Evolutionary conservation across 2,888 invertebrate genomes (phyloP), one percentile per base, ranked within the genome.

Genomic region (Tetragonisca angustula): DNA sequence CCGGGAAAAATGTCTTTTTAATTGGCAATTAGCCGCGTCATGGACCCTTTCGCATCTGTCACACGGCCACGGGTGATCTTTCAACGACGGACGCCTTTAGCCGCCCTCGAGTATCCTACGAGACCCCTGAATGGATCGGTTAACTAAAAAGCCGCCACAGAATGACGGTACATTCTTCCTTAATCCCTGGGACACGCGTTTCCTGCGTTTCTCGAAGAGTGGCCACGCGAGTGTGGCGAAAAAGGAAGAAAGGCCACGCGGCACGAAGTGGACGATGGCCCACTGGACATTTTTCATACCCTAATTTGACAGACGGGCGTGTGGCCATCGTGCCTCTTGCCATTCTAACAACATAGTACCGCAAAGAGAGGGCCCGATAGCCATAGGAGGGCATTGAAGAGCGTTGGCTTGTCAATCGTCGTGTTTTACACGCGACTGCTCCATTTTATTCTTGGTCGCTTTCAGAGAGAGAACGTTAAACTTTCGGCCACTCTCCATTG

Each of bases 11-110:
- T 92, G 92, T 93, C 91, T 92, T 93, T 93, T 94, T 94, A 94
- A 94, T 94, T 94, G 94, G 92, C 94, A 94, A 94, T 94, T 94
- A 94, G 94, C 89, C 90, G 92, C 92, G 91, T 92, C 88, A 90
- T 89, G 78, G 88, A 83, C 80, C 90, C 90, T 76, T 87, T 90
- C 81, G 92, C 94, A 94, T 94, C 94, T 94, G 94, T 90, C 90
- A 85, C 65, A 65, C 74, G 76, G 50, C 77, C 77, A 83, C 78
- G 84, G 75, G 72, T 81, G 89, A 85, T 80, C 84, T 80, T 75
- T 85, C 79, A 81, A 69, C 52, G 64, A 50, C 32, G 69, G 70
- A 21, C 71, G 62, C 27, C 27, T 27, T 27, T 56, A 68, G 81
- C 76, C 85, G 85, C 87, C 83, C 80, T 89, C 87, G 83, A 84